These are phyloP conservation scores for Ardeotis arabs DNA, from an alignment of 2,113 vertebrate species.

Conservation along the genomic window DNA sequence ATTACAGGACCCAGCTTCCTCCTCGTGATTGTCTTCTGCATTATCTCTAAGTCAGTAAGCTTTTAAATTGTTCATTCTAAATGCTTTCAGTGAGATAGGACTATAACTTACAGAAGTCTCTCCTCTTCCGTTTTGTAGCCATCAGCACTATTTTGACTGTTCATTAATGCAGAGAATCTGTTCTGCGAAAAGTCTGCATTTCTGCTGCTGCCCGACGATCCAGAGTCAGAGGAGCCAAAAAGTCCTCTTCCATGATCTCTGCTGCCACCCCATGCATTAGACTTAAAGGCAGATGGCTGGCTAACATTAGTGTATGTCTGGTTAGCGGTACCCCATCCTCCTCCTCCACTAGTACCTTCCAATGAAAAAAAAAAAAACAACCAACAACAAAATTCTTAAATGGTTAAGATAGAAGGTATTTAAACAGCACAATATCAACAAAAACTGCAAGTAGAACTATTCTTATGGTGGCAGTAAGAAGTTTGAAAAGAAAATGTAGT, in stretches of 20 bases:
- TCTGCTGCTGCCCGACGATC: slow-evolving; percentile 32
- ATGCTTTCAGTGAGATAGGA: not conserved
- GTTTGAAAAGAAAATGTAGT: accelerated
- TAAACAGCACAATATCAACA: not conserved
- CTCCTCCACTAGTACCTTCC: slow-evolving; percentile 65
- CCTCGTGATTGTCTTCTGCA: accelerated
- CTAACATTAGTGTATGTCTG: slow-evolving; percentile 76
- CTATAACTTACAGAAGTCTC: slow-evolving; percentile 82
- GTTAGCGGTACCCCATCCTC: slow-evolving; percentile 46
- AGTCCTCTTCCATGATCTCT: slow-evolving; percentile 71
- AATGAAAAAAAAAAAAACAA: not conserved
- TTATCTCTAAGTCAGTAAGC: not conserved
- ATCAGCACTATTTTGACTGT: slow-evolving; percentile 35
- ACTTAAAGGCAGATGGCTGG: slow-evolving; percentile 83
- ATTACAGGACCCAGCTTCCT: not conserved
- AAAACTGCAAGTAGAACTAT: not conserved
- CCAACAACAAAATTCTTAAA: not conserved
- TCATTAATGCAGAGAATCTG: slow-evolving; percentile 75
- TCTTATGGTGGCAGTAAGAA: not conserved
- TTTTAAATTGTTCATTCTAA: not conserved
- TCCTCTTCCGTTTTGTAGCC: slow-evolving; percentile 79
- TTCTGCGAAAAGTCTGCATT: slow-evolving; percentile 78
- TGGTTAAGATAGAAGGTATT: not conserved
- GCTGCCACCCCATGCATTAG: slow-evolving; percentile 70
- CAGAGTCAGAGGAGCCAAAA: slow-evolving; percentile 62